Evolutionary conservation across 2,113 vertebrate genomes (phyloP).

Genomic region (Thunnus thynnus): DNA sequence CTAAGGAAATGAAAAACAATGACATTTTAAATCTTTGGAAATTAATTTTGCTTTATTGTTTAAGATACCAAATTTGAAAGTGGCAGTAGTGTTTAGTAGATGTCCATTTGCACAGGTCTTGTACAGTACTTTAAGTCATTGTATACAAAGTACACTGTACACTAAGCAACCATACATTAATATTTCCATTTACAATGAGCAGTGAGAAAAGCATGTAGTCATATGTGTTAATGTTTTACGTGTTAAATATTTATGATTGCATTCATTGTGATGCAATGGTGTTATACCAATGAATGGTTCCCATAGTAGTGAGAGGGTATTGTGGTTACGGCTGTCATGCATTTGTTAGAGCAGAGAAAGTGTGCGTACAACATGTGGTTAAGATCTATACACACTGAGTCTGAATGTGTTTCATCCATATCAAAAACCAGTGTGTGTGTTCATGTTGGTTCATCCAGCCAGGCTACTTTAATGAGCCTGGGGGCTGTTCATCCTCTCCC

Average conservation of each 20-base stretch:
- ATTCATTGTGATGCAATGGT: background rate
- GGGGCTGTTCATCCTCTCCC: constrained; percentile 57
- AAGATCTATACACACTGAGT: constrained; percentile 13
- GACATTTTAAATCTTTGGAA: no score
- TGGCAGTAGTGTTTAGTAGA: background rate
- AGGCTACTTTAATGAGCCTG: constrained; percentile 69
- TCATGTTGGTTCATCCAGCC: constrained; percentile 41
- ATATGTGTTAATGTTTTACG: background rate
- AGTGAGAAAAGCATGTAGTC: background rate
- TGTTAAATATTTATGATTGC: background rate
- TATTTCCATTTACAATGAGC: no score
- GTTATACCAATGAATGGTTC: background rate
- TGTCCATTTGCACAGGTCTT: no score
- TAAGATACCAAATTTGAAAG: background rate
- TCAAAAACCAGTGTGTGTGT: constrained; percentile 22
- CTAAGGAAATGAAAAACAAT: no score
- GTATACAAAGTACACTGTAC: no score
- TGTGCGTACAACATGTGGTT: constrained; percentile 15
- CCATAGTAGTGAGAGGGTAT: background rate
- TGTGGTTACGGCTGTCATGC: constrained; percentile 12
- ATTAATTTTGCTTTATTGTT: no score
- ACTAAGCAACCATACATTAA: no score
- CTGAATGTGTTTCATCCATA: constrained; percentile 30
- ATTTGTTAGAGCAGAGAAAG: background rate
- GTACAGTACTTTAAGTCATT: no score